These are phyloP conservation scores for Xylota sylvarum DNA, from an alignment of 2,888 invertebrate genomes.

Conservation along the genomic window DNA sequence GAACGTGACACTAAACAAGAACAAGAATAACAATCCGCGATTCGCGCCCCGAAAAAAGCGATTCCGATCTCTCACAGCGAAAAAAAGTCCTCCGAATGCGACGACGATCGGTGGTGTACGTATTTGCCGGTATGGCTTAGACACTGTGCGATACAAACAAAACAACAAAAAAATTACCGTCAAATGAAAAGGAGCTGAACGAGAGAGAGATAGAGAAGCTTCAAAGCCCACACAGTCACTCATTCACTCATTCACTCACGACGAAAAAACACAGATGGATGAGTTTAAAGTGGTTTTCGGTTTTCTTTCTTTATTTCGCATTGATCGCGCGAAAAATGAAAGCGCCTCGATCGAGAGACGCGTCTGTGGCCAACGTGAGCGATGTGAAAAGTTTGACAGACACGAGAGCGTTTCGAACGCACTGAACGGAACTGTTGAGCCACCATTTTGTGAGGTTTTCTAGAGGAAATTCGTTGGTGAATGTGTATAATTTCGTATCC, in stretches of 20 bases:
- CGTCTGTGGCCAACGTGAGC: constrained; percentile 22
- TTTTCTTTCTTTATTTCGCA: constrained; percentile 13
- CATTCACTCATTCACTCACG: constrained; percentile 28
- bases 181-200: constrained; percentile 27
- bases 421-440: constrained; percentile 55
- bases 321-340: constrained; percentile 55
- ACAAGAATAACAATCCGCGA: constrained; percentile 42
- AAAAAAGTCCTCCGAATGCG: constrained; percentile 76
- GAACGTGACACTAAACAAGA: constrained; percentile 43
- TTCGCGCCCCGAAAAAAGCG: constrained; percentile 47
- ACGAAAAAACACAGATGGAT: constrained; percentile 34
- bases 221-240: constrained; percentile 69
- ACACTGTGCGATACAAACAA: constrained; percentile 46
- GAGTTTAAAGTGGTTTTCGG: constrained; percentile 8
- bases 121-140: constrained; percentile 70
- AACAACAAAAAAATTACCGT: constrained; percentile 20
- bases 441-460: constrained; percentile 57
- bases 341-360: constrained; percentile 47
- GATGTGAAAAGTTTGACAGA: constrained; percentile 61
- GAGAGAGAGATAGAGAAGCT: constrained; percentile 46
- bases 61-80: constrained; percentile 65
- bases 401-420: constrained; percentile 52
- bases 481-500: not conserved
- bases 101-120: constrained; percentile 59
- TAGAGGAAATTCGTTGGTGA: constrained; percentile 35